A percentile compares a stretch with the other conserved stretches of the same genome.
Conservation (phyloP, 2,888 invertebrate genomes). For the Folsomia candida region DNA sequence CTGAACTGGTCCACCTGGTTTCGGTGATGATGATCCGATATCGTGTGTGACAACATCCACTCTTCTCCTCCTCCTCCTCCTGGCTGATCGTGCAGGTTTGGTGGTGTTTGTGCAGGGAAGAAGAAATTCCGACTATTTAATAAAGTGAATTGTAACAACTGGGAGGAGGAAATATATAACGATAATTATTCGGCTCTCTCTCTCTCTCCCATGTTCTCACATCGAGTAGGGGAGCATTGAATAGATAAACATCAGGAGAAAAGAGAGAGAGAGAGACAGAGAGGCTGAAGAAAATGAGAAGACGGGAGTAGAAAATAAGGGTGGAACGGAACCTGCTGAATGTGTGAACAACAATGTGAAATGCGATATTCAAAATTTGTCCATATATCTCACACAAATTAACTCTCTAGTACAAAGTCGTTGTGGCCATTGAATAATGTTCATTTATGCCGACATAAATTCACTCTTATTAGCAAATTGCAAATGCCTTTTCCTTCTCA, state of each 20-base stretch:
- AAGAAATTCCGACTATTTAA: slow-evolving; percentile 11
- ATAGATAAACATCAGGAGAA: slow-evolving; percentile 23
- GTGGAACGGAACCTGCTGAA: background rate
- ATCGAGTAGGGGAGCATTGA: background rate
- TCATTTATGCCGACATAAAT: slow-evolving; percentile 50
- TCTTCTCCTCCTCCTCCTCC: background rate
- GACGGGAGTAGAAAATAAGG: slow-evolving; percentile 23
- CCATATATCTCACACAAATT: slow-evolving; percentile 50
- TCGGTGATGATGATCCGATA: background rate
- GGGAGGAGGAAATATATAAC: slow-evolving; percentile 1
- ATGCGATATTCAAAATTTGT: slow-evolving; percentile 48
- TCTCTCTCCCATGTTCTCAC: background rate
- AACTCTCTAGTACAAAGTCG: slow-evolving; percentile 45
- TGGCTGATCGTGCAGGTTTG: background rate
- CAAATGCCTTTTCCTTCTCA: slow-evolving; percentile 42
- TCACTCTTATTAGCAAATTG: slow-evolving; percentile 50
- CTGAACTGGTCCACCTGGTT: background rate
- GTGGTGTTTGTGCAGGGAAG: background rate
- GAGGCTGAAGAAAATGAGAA: slow-evolving; percentile 14
- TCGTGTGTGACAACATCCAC: background rate
- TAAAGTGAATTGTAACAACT: slow-evolving; percentile 7
- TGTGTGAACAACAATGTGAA: slow-evolving; percentile 40
- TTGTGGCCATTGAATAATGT: slow-evolving; percentile 50
- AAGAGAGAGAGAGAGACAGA: slow-evolving; percentile 16
- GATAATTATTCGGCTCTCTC: background rate